A percentile compares a stretch with the other conserved stretches of the same genome.
These are phyloP conservation scores for Montipora capricornis DNA, from an alignment of 64 coral and sea anemone species.

Conservation along the genomic window DNA sequence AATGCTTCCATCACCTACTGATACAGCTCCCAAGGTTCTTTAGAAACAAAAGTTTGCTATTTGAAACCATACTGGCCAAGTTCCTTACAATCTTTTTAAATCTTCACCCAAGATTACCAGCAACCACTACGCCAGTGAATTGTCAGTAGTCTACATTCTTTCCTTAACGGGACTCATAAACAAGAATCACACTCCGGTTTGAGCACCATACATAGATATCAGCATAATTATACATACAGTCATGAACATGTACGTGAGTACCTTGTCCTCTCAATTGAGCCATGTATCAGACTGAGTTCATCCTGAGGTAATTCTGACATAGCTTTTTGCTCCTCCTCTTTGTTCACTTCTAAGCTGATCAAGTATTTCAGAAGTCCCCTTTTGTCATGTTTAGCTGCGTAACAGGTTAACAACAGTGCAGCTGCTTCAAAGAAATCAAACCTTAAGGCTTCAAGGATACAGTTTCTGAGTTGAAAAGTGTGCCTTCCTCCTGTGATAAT, in stretches of 20 bases:
- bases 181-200: too few species aligned
- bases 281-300: background rate
- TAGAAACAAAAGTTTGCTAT: too few species aligned
- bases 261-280: constrained; percentile 44
- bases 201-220: too few species aligned
- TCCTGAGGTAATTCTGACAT: background rate
- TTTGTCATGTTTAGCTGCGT: constrained; percentile 65
- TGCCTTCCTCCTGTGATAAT: constrained; percentile 68
- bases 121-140: too few species aligned
- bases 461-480: constrained; percentile 55
- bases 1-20: too few species aligned
- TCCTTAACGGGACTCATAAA: too few species aligned
- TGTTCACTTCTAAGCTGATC: background rate
- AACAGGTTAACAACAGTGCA: constrained; percentile 82
- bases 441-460: constrained; percentile 72
- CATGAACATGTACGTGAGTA: background rate
- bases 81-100: too few species aligned
- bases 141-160: too few species aligned
- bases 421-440: constrained; percentile 72
- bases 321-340: constrained; percentile 30
- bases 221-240: too few species aligned
- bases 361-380: constrained; percentile 68
- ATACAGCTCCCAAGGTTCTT: too few species aligned
- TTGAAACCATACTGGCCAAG: too few species aligned
- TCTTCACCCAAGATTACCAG: too few species aligned